A percentile compares a stretch with the other conserved stretches of the same genome.
Conservation (phyloP, 2,797 vertebrate species). For the Benthosema pterotum region DNA sequence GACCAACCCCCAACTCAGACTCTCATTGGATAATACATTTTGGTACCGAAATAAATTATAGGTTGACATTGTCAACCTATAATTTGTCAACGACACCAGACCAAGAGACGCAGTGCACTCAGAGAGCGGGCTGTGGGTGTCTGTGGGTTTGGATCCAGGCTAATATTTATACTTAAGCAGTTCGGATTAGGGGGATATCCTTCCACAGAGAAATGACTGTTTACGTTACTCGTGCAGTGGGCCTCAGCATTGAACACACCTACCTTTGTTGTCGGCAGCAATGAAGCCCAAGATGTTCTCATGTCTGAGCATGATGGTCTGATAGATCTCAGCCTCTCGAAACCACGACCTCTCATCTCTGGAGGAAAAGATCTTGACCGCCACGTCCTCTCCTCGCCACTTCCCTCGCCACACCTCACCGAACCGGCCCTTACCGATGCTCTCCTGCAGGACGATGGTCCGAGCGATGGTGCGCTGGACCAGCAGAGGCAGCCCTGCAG, state of each 20-base stretch:
- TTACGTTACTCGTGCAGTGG: not conserved
- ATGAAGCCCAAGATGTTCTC: constrained; percentile 98
- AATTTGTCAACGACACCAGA: too few relatives aligned
- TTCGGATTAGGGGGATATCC: not conserved
- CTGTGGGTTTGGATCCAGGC: too few relatives aligned
- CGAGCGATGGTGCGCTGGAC: constrained; percentile 96
- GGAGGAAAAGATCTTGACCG: constrained; percentile 98
- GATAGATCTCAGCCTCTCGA: constrained; percentile 96
- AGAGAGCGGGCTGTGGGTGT: too few relatives aligned
- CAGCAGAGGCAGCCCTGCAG: constrained; percentile 89
- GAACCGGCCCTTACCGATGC: constrained; percentile 93
- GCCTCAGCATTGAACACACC: not conserved
- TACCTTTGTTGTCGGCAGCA: constrained; percentile 98
- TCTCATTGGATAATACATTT: too few relatives aligned
- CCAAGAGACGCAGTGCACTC: too few relatives aligned
- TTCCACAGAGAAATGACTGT: not conserved
- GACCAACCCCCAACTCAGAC: too few relatives aligned
- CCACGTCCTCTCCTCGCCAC: constrained; percentile 96
- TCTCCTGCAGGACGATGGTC: constrained; percentile 95
- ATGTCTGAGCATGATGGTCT: constrained; percentile 95
- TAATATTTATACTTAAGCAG: not conserved
- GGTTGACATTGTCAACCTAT: too few relatives aligned
- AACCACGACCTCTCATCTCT: constrained; percentile 97
- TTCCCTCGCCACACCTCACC: constrained; percentile 96
- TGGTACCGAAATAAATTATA: too few relatives aligned